Percentiles rank a stretch among this genome's conserved stretches.
These are phyloP conservation scores for Andrena cerasifolii DNA, from an alignment of 1,140 invertebrate species.

Conservation along the genomic window DNA sequence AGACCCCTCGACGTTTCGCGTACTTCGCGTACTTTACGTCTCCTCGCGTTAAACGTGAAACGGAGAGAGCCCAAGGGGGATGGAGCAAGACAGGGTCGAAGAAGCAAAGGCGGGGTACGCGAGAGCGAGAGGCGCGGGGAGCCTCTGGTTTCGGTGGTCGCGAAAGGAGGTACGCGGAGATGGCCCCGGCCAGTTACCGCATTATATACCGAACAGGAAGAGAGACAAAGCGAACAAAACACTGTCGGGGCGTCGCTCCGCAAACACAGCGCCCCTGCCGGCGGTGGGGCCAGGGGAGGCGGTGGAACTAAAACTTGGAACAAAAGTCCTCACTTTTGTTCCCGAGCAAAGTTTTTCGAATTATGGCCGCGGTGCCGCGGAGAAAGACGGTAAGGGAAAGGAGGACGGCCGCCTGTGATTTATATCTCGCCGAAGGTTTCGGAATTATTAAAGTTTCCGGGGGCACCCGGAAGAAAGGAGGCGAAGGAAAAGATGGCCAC, in stretches of 20 bases:
- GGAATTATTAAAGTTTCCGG: conserved; percentile 70
- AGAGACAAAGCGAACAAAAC: conserved; percentile 81
- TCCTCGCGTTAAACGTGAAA: not conserved
- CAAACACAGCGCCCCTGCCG: conserved; percentile 68
- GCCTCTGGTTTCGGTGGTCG: conserved; percentile 53
- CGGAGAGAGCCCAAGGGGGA: conserved; percentile 2
- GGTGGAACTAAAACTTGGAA: conserved; percentile 78
- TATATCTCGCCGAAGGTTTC: conserved; percentile 72
- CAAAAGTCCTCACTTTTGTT: conserved; percentile 81
- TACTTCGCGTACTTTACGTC: conserved; percentile 43
- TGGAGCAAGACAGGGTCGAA: not conserved
- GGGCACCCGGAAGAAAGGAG: conserved; percentile 20
- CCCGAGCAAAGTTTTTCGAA: conserved; percentile 80
- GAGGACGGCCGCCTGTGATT: conserved; percentile 68
- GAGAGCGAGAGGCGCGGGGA: conserved; percentile 20
- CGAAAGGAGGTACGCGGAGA: conserved; percentile 54
- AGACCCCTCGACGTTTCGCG: conserved; percentile 55
- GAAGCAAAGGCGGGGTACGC: not conserved
- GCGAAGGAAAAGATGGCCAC: conserved; percentile 4
- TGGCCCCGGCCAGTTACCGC: conserved; percentile 67
- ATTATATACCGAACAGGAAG: conserved; percentile 76
- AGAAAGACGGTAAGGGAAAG: conserved; percentile 48
- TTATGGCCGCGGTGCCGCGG: conserved; percentile 71
- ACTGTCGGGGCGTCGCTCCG: conserved; percentile 79
- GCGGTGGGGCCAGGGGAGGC: not conserved